phyloP scores from a whole-genome alignment of 2,888 invertebrate genomes.

The Caenorhabditis virilis region DNA sequence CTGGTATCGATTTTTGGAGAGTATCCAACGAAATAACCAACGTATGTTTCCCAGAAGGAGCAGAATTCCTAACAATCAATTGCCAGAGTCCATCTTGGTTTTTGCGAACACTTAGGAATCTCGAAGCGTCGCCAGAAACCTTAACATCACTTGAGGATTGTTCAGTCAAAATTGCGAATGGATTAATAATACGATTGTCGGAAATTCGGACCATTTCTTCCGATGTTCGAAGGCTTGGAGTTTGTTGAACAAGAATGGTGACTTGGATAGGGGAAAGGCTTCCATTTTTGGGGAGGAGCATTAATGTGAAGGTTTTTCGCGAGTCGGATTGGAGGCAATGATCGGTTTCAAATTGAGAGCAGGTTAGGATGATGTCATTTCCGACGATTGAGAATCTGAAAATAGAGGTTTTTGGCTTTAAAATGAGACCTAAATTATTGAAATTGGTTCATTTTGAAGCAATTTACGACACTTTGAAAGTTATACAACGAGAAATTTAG shows the following conservation, averaged over 20 bases:
- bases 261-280: slow-evolving; percentile 29
- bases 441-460: no score
- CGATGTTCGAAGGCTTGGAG: slow-evolving; percentile 37
- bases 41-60: slow-evolving; percentile 36
- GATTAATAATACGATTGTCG: slow-evolving; percentile 45
- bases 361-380: slow-evolving; percentile 41
- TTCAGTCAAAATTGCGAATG: slow-evolving; percentile 43
- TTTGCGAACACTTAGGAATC: slow-evolving; percentile 10
- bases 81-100: slow-evolving; percentile 3
- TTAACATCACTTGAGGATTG: slow-evolving; percentile 8
- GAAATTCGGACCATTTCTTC: slow-evolving; percentile 45
- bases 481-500: no score
- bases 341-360: slow-evolving; percentile 33
- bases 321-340: slow-evolving; percentile 26
- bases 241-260: slow-evolving; percentile 33
- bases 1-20: slow-evolving; percentile 19
- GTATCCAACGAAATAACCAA: slow-evolving; percentile 25
- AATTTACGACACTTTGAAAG: no score
- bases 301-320: slow-evolving; percentile 22
- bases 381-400: slow-evolving; percentile 27
- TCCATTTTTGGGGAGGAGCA: slow-evolving; percentile 32
- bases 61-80: slow-evolving; percentile 29
- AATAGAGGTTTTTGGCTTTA: neutral
- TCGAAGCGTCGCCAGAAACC: slow-evolving; percentile 17
- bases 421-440: no score